Percentiles rank a stretch among this genome's conserved stretches.
Evolutionary conservation across 2,797 vertebrate species (phyloP).

Genomic region (Sebastes itinus): DNA sequence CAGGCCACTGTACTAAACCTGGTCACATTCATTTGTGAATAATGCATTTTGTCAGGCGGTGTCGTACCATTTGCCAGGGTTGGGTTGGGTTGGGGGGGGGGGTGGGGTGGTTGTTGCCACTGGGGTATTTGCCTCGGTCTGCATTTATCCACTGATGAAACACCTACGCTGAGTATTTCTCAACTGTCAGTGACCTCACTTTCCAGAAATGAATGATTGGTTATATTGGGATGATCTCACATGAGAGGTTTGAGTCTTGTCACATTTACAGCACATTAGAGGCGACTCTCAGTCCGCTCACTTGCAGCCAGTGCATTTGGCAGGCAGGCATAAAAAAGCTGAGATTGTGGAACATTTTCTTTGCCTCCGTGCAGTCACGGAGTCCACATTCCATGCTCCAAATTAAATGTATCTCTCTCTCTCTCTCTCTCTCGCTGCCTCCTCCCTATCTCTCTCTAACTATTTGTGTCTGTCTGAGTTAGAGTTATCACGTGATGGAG

Average conservation of each 20-base stretch:
- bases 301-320: conserved; percentile 46
- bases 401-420: conserved; percentile 60
- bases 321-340: conserved; percentile 48
- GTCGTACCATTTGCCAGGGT: conserved; percentile 42
- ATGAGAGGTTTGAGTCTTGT: conserved; percentile 57
- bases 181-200: conserved; percentile 71
- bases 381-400: conserved; percentile 52
- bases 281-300: conserved; percentile 39
- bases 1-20: conserved; percentile 57
- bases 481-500: conserved; percentile 72
- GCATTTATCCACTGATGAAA: conserved; percentile 67
- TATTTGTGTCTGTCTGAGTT: conserved; percentile 75
- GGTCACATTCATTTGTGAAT: conserved; percentile 68
- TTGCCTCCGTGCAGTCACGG: conserved; percentile 35
- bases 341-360: conserved; percentile 57
- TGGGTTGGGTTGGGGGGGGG: background rate
- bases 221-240: conserved; percentile 58
- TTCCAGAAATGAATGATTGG: conserved; percentile 59
- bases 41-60: conserved; percentile 65
- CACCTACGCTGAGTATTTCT: conserved; percentile 70
- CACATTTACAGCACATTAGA: conserved; percentile 64
- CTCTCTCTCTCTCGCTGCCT: conserved; percentile 32
- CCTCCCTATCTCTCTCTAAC: conserved; percentile 48
- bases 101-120: conserved; percentile 2
- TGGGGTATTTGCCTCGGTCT: conserved; percentile 50